phyloP scores from a whole-genome alignment of 2,113 vertebrate genomes.

The Ovis canadensis region DNA sequence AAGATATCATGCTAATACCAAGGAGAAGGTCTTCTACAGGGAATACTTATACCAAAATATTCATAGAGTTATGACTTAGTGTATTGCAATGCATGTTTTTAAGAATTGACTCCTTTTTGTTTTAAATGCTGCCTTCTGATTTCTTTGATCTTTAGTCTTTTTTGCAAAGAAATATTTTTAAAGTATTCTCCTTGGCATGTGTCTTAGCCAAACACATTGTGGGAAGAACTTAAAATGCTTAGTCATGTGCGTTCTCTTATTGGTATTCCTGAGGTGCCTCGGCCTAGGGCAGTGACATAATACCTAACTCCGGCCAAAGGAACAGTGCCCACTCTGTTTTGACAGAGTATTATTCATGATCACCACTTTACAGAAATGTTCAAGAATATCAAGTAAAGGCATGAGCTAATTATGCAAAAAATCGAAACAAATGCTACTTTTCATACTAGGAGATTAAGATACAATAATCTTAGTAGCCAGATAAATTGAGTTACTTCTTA shows the following conservation, averaged over 20 bases:
- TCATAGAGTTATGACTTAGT: background rate
- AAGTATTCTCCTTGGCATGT: background rate
- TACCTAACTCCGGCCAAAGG: background rate
- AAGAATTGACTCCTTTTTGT: background rate
- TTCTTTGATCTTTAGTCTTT: background rate
- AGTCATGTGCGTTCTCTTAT: slow-evolving; percentile 27
- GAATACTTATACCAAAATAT: background rate
- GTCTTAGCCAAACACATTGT: slow-evolving; percentile 12
- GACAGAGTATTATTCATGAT: slow-evolving; percentile 44
- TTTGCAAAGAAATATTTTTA: background rate
- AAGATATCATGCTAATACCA: background rate
- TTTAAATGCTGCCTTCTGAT: background rate
- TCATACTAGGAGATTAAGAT: background rate
- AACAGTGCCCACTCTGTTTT: slow-evolving; percentile 50
- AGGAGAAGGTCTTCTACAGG: background rate
- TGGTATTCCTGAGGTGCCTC: slow-evolving; percentile 35
- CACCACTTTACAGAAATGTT: slow-evolving; percentile 39
- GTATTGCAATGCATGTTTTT: background rate
- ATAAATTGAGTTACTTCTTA: background rate
- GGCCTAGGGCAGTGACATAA: slow-evolving; percentile 12
- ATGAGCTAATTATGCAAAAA: slow-evolving; percentile 15
- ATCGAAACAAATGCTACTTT: slow-evolving; percentile 7
- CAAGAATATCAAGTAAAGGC: slow-evolving; percentile 22
- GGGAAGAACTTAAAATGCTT: slow-evolving; percentile 52
- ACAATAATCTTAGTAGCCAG: background rate